A percentile compares a stretch with the other conserved stretches of the same genome.
Evolutionary conservation across 1,140 invertebrate genomes (phyloP).

Genomic region (Cotesia chilonis): DNA sequence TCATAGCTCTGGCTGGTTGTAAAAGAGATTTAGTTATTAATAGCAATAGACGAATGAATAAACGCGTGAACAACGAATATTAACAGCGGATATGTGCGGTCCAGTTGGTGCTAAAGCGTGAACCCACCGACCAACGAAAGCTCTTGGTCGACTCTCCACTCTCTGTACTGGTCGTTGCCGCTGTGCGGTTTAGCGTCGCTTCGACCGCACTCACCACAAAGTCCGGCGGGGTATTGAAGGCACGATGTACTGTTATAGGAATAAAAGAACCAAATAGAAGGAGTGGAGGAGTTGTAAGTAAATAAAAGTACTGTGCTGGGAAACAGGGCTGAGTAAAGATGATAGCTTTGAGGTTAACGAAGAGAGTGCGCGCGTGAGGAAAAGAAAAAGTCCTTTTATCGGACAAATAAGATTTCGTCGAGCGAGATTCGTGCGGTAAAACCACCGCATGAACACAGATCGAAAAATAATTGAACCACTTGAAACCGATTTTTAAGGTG

Average conservation of each 20-base stretch:
- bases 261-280: neutral
- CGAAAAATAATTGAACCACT: slow-evolving; percentile 16
- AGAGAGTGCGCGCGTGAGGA: neutral
- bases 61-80: slow-evolving; percentile 23
- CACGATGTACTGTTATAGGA: slow-evolving; percentile 1
- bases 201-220: slow-evolving; percentile 33
- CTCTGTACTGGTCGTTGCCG: neutral
- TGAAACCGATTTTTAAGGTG: slow-evolving; percentile 21
- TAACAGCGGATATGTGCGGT: slow-evolving; percentile 30
- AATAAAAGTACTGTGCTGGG: neutral
- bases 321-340: neutral
- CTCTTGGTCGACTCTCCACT: slow-evolving; percentile 23
- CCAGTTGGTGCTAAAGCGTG: slow-evolving; percentile 32
- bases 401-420: slow-evolving; percentile 35
- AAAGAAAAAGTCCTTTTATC: slow-evolving; percentile 24
- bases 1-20: no score
- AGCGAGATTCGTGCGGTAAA: slow-evolving; percentile 17
- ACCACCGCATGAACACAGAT: neutral
- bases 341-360: neutral
- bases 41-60: slow-evolving; percentile 10
- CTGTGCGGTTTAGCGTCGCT: slow-evolving; percentile 35
- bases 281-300: slow-evolving; percentile 1
- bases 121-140: slow-evolving; percentile 28
- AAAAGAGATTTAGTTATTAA: no score
- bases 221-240: slow-evolving; percentile 21